Evolutionary conservation across 2,797 vertebrate species (phyloP), one percentile per base, ranked within the genome.

Genomic region (Cynopterus sphinx): DNA sequence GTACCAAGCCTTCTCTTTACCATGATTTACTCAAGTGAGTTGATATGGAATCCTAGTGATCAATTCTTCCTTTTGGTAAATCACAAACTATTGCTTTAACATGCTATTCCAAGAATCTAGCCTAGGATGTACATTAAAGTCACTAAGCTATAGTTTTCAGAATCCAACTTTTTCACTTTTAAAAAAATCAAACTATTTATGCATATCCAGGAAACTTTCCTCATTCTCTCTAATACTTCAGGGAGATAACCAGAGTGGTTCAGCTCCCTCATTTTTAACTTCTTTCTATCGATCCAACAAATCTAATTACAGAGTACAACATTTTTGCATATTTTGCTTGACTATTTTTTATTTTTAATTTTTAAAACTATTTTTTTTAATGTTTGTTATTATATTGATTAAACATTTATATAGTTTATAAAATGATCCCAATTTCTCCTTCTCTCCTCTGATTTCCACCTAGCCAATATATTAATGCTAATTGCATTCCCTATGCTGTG

Each of bases 1-100:
- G 31, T 74, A 43, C 53, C 65, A 83, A 59, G 31, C n/a, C 15
- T 17, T 81, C 12, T 59, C 28, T 89, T 63, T 74, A 53, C 28
- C 21, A 39, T 70, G 65, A 65, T 82, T 88, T 84, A 84, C 61
- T 84, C 33, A 67, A 81, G 61, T 55, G 33, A 92, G 81, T 46
- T 10, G 2, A 11, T n/a, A 28, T 84, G 57, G 65, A 77, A 87
- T 68, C 43, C 24, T 46, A 78, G 39, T 61, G 16, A 46, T 41
- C 26, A 78, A 41, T 61, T 43, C 53, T 85, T 94, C 9, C 15
- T 88, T n/a, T 41, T 49, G 94, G 67, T 91, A 93, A 77, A 90
- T 93, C 39, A 73, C 15, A 68, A 83, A 77, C 28, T 78, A 39
- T 82, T 86, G 49, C 36, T 67, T 86, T 53, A 93, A 91, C 28